These are phyloP conservation scores for Tiaroga cobitis DNA, from an alignment of 2,797 vertebrate species.

Conservation along the genomic window DNA sequence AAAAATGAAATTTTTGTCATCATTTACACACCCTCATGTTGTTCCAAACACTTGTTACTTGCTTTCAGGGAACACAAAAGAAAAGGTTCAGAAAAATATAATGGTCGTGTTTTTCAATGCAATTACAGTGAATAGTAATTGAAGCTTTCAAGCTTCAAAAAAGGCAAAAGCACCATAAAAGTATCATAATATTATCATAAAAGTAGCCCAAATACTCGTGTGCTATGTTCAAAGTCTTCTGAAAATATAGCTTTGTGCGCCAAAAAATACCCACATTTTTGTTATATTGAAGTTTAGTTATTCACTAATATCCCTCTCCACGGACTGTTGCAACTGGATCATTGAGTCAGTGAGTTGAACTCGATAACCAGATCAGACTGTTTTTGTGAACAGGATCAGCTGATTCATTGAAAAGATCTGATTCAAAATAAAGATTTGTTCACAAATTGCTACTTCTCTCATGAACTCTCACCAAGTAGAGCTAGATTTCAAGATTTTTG, in stretches of 20 bases:
- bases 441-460: neutral
- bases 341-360: neutral
- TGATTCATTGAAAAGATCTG: neutral
- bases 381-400: neutral
- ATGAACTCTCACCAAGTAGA: neutral
- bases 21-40: neutral
- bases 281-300: neutral
- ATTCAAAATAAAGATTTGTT: neutral
- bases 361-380: neutral
- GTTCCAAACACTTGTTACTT: neutral
- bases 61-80: conserved; percentile 3
- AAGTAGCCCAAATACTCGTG: neutral
- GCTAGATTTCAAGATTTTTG: neutral
- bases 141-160: conserved; percentile 18
- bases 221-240: conserved; percentile 12
- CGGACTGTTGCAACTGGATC: neutral
- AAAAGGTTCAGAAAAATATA: neutral
- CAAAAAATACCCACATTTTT: neutral
- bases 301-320: neutral
- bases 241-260: neutral
- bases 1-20: neutral
- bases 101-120: neutral
- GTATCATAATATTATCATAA: neutral
- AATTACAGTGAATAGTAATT: neutral
- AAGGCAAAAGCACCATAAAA: neutral